Conservation (phyloP, 2,113 vertebrate species). For the Scytalopus superciliaris region DNA sequence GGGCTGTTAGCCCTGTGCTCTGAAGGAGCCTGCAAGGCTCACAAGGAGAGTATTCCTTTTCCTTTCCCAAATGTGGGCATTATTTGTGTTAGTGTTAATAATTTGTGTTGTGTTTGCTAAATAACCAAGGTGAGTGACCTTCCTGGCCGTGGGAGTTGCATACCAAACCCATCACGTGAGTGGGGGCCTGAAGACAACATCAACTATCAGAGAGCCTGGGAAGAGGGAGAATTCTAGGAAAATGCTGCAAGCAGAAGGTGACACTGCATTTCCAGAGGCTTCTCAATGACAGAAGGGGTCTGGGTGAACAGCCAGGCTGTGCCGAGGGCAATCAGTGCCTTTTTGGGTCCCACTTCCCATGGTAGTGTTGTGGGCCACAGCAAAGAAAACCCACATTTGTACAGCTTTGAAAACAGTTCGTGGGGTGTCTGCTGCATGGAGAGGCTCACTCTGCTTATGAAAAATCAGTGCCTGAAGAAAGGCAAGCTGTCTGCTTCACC, state of each 20-base stretch:
- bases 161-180: not conserved
- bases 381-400: not conserved
- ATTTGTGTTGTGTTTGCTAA: conserved; percentile 22
- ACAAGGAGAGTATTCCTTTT: not conserved
- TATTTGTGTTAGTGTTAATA: conserved; percentile 62
- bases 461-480: not conserved
- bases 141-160: not conserved
- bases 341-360: not conserved
- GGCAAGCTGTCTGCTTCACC: not conserved
- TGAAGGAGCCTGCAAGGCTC: not conserved
- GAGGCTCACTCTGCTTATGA: not conserved
- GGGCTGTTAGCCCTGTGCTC: not conserved
- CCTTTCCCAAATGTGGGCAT: not conserved
- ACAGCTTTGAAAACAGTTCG: not conserved
- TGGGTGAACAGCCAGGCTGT: not conserved
- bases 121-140: not conserved
- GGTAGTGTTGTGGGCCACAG: fast-evolving
- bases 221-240: not conserved
- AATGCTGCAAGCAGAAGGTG: not conserved
- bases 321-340: not conserved
- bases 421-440: not conserved
- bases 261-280: not conserved
- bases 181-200: not conserved
- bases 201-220: not conserved
- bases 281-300: not conserved